A percentile compares a stretch with the other conserved stretches of the same genome.
Evolutionary conservation across 2,888 invertebrate genomes (phyloP).

Genomic region (Dryomyza anilis): DNA sequence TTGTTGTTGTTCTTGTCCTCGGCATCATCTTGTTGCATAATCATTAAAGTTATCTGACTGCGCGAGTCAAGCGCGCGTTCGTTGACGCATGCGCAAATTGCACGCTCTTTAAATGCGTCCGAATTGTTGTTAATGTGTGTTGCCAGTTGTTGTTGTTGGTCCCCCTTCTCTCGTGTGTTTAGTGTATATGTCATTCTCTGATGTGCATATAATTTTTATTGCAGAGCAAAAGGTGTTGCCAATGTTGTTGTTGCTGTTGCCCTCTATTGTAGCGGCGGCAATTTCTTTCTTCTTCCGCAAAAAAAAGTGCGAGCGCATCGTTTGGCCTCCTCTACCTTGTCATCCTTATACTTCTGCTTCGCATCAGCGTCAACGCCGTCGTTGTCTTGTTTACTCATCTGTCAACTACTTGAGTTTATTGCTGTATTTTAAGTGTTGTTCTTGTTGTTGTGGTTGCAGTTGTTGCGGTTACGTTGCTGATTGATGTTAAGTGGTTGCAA

Average conservation of each 20-base stretch:
- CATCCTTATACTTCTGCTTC: no score
- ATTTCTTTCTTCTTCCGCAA: constrained; percentile 6
- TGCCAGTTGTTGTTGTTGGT: neutral
- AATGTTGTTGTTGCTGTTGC: neutral
- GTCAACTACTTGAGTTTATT: constrained; percentile 46
- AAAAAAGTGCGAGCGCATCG: no score
- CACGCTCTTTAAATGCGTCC: neutral
- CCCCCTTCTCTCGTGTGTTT: no score
- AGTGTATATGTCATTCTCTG: no score
- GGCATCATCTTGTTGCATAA: constrained; percentile 11
- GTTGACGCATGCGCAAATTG: constrained; percentile 14
- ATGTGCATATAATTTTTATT: constrained; percentile 21
- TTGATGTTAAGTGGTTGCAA: constrained; percentile 52
- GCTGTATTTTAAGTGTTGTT: constrained; percentile 24
- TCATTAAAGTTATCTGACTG: constrained; percentile 24
- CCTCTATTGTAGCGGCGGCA: neutral
- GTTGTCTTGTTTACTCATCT: constrained; percentile 48
- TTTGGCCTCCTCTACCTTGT: no score
- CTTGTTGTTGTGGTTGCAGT: constrained; percentile 35
- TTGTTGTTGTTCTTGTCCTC: neutral
- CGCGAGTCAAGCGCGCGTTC: neutral
- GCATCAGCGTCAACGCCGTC: no score
- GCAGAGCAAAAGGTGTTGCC: constrained; percentile 19
- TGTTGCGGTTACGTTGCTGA: constrained; percentile 50
- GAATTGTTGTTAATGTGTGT: no score